Percentiles rank a stretch among this genome's conserved stretches.
phyloP scores from a whole-genome alignment of 2,113 vertebrate species.

The Larimichthys crocea region DNA sequence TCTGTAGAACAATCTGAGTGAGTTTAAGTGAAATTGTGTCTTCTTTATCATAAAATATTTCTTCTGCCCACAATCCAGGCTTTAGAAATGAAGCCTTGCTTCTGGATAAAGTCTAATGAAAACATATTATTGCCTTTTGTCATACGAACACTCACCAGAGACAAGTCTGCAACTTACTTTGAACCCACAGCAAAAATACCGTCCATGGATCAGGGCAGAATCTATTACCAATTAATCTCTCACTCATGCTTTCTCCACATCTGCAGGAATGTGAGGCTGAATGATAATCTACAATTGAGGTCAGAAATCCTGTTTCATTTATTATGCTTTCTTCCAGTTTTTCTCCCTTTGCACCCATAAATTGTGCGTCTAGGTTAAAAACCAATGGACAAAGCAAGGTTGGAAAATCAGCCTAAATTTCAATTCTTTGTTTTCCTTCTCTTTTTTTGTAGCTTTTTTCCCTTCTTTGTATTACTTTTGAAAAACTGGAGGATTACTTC shows the following conservation, averaged over 20 bases:
- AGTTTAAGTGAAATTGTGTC: not conserved
- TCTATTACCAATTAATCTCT: constrained; percentile 51
- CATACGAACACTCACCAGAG: constrained; percentile 26
- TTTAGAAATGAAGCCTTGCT: not conserved
- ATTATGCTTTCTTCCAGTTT: constrained; percentile 20
- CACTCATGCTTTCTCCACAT: constrained; percentile 30
- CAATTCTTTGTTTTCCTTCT: not conserved
- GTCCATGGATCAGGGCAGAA: constrained; percentile 26
- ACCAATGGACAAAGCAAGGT: not conserved
- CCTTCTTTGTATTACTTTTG: not conserved
- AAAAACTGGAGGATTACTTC: not conserved
- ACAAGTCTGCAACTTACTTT: constrained; percentile 35
- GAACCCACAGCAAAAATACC: constrained; percentile 37
- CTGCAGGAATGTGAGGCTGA: constrained; percentile 53
- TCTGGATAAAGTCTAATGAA: constrained; percentile 22
- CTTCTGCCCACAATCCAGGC: not conserved
- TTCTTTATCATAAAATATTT: constrained; percentile 24
- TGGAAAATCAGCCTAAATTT: constrained; percentile 27
- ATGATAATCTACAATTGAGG: constrained; percentile 46
- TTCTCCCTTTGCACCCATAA: constrained; percentile 22
- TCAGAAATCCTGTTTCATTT: constrained; percentile 42
- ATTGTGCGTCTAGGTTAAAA: constrained; percentile 43
- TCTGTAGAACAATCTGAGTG: not conserved
- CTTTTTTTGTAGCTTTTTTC: not conserved
- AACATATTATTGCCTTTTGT: constrained; percentile 28